A percentile compares a stretch with the other conserved stretches of the same genome.
These are phyloP conservation scores for Sphaerophoria taeniata DNA, from an alignment of 2,888 invertebrate species.

Conservation along the genomic window DNA sequence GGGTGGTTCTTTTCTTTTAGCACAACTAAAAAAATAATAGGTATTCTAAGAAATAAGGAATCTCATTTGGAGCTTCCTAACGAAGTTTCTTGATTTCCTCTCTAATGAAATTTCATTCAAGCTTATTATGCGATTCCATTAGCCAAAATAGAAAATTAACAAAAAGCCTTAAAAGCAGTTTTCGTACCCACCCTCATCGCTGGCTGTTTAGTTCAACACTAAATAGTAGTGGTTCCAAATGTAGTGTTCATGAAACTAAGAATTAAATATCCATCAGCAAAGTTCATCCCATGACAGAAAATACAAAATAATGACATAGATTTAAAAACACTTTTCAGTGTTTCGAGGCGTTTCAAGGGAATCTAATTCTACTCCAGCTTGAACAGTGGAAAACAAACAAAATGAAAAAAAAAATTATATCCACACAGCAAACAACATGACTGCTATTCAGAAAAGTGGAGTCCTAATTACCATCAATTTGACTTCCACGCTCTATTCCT, in stretches of 20 bases:
- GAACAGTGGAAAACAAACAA: background rate
- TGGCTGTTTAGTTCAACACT: too few relatives aligned
- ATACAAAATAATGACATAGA: background rate
- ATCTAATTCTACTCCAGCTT: background rate
- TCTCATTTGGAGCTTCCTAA: too few relatives aligned
- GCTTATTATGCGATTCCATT: too few relatives aligned
- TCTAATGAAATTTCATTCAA: too few relatives aligned
- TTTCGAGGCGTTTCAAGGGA: background rate
- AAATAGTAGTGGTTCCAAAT: background rate
- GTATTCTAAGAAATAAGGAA: too few relatives aligned
- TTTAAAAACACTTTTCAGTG: background rate
- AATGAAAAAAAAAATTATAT: background rate
- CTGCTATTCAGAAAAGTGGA: background rate
- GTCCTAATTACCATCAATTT: conserved; percentile 15
- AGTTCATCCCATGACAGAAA: background rate
- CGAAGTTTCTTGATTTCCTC: too few relatives aligned
- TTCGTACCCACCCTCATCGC: too few relatives aligned
- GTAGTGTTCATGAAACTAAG: background rate
- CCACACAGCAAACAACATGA: background rate
- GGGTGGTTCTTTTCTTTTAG: too few relatives aligned
- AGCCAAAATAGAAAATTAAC: too few relatives aligned
- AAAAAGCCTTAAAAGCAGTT: too few relatives aligned
- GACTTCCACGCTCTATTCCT: background rate
- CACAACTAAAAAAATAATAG: too few relatives aligned
- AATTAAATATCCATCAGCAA: conserved; percentile 4